A percentile compares a stretch with the other conserved stretches of the same genome.
Conservation (phyloP, 1,140 invertebrate species). For the Bombus turneri region DNA sequence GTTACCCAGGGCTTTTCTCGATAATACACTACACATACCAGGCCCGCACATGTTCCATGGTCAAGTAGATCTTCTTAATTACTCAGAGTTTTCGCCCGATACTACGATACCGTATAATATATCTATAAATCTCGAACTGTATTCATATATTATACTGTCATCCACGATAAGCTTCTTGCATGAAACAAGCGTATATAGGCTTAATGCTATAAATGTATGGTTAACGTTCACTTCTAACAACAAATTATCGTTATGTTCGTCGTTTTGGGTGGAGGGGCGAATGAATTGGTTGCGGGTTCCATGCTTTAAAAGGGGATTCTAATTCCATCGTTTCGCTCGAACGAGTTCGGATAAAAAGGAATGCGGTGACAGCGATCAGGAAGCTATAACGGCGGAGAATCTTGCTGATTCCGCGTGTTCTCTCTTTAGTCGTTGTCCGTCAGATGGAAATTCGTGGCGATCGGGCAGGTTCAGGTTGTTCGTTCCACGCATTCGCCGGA, state of each 20-base stretch:
- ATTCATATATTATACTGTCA: no score
- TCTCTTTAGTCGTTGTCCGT: slow-evolving; percentile 12
- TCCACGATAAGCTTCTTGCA: no score
- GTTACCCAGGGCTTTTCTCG: no score
- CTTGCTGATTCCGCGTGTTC: slow-evolving; percentile 14
- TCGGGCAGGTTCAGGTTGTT: neutral
- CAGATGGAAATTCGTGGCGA: neutral
- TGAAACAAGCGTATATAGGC: no score
- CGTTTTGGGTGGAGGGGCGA: neutral
- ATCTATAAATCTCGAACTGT: neutral
- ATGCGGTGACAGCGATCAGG: slow-evolving; percentile 81
- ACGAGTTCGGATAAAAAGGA: slow-evolving; percentile 78
- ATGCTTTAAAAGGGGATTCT: neutral
- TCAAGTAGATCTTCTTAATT: no score
- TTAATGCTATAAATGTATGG: no score
- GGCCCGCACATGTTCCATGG: no score
- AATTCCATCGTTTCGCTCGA: slow-evolving; percentile 70
- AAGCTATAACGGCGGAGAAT: slow-evolving; percentile 72
- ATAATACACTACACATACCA: no score
- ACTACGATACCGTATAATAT: no score
- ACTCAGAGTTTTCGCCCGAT: neutral
- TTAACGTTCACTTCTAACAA: neutral
- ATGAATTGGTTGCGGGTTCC: neutral
- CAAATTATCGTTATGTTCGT: neutral
- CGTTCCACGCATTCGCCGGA: slow-evolving; percentile 29